A percentile compares a stretch with the other conserved stretches of the same genome.
Evolutionary conservation across 2,888 invertebrate genomes (phyloP).

Genomic region (Caenorhabditis zanzibari): DNA sequence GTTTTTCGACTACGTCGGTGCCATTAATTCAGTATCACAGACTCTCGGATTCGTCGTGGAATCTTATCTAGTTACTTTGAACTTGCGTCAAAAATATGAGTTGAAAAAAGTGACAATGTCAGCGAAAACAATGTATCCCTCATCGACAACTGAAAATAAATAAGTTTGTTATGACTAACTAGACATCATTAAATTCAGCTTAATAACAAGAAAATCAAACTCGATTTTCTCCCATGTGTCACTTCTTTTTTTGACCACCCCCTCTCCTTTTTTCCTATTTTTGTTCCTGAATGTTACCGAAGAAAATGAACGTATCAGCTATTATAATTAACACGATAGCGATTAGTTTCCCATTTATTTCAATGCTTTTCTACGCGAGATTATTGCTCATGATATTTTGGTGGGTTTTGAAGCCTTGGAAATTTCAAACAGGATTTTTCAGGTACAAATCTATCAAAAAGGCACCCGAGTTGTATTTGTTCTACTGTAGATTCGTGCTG

Average conservation of each 20-base stretch:
- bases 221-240: too few species aligned
- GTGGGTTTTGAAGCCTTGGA: neutral
- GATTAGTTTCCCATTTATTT: neutral
- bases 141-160: neutral
- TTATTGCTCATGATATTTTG: neutral
- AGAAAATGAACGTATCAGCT: neutral
- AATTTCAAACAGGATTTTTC: neutral
- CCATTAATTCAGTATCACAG: neutral
- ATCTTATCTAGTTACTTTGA: neutral
- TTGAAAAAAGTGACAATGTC: neutral
- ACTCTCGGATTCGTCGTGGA: conserved; percentile 11
- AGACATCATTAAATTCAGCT: too few species aligned
- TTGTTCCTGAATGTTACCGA: too few species aligned
- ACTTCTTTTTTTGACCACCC: too few species aligned
- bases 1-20: conserved; percentile 11
- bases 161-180: neutral
- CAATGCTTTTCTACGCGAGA: neutral
- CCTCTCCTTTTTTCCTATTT: too few species aligned
- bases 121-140: neutral
- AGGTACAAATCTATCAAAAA: neutral
- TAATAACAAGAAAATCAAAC: neutral
- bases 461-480: neutral
- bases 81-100: neutral
- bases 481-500: neutral
- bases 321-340: neutral